Conservation (phyloP, 2,888 invertebrate genomes). For the Mythimna albipuncta region DNA sequence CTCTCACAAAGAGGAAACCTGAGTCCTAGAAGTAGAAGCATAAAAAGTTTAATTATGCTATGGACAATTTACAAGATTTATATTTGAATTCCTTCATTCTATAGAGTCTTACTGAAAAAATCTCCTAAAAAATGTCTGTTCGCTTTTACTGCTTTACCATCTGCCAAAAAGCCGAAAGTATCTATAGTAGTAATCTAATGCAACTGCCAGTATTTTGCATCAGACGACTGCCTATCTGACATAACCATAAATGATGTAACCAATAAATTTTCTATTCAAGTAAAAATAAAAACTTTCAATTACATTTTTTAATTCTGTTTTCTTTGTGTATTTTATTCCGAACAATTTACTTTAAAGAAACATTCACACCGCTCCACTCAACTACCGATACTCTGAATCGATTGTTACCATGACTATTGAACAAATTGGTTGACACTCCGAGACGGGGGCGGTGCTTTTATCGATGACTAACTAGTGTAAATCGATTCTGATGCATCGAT, state of each 20-base stretch:
- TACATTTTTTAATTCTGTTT: neutral
- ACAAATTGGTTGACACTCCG: slow-evolving; percentile 78
- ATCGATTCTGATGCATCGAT: slow-evolving; percentile 77
- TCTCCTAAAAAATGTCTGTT: too few relatives aligned
- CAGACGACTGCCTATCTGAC: too few relatives aligned
- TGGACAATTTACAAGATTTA: too few relatives aligned
- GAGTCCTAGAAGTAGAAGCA: too few relatives aligned
- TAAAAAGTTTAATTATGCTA: too few relatives aligned
- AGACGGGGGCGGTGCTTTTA: slow-evolving; percentile 72
- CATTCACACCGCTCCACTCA: slow-evolving; percentile 42
- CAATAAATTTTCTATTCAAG: neutral
- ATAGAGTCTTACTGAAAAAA: too few relatives aligned
- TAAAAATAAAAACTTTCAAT: slow-evolving; percentile 2
- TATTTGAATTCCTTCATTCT: too few relatives aligned
- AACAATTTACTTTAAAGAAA: slow-evolving; percentile 36
- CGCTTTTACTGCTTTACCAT: too few relatives aligned
- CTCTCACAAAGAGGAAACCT: too few relatives aligned
- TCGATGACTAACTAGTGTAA: slow-evolving; percentile 78
- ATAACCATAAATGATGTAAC: neutral
- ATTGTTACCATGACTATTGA: slow-evolving; percentile 75
- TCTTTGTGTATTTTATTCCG: slow-evolving; percentile 13
- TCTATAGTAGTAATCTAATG: too few relatives aligned
- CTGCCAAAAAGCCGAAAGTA: too few relatives aligned
- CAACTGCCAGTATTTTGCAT: too few relatives aligned
- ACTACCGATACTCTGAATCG: slow-evolving; percentile 64